phyloP scores from a whole-genome alignment of 2,113 vertebrate genomes.

The Pachyramphus minor region DNA sequence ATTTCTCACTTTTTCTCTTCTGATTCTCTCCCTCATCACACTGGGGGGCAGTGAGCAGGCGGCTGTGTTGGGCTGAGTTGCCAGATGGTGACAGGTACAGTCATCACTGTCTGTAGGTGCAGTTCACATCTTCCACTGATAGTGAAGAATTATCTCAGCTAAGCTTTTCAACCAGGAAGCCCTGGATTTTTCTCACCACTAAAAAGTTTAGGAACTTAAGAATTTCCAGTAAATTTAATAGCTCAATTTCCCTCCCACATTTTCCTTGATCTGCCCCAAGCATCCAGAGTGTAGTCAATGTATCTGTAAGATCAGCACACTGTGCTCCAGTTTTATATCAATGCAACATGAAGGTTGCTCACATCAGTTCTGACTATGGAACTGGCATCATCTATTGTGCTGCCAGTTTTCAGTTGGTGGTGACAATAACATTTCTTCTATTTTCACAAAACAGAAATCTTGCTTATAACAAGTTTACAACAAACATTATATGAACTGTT shows the following conservation, averaged over 20 bases:
- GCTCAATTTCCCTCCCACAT: neutral
- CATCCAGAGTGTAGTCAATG: neutral
- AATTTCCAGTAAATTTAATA: neutral
- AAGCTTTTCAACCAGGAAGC: neutral
- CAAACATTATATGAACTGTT: neutral
- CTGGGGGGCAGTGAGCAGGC: neutral
- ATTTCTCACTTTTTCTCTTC: neutral
- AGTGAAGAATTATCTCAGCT: neutral
- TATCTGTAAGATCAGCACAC: neutral
- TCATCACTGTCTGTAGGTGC: neutral
- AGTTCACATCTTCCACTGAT: neutral
- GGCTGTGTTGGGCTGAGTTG: neutral
- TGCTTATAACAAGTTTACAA: neutral
- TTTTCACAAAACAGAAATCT: neutral
- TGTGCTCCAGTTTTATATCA: neutral
- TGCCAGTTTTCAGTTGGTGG: neutral
- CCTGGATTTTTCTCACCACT: neutral
- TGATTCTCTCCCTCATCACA: rapidly evolving
- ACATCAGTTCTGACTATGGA: neutral
- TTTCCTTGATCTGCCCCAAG: neutral
- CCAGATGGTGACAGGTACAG: neutral
- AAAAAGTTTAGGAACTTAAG: neutral
- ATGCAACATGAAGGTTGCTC: neutral
- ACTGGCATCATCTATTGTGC: neutral
- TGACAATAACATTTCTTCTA: neutral